Evolutionary conservation across 2,113 vertebrate species (phyloP), one percentile per base, ranked within the genome.

Genomic region (Tachycineta bicolor): DNA sequence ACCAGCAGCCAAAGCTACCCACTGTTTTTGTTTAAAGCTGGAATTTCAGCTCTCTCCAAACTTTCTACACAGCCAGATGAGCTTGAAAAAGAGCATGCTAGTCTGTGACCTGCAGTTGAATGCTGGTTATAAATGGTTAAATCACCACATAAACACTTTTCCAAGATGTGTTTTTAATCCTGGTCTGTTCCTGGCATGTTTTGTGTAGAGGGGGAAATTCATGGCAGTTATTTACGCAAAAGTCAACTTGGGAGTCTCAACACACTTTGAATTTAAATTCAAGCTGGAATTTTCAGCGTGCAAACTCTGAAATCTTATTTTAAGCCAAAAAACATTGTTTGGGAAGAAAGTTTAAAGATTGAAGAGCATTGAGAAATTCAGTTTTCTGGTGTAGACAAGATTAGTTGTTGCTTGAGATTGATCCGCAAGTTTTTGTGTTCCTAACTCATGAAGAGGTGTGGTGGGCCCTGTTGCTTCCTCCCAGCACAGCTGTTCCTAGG

Each of bases 81-180:
- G 65, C 60, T 83, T 86, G 87, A 49, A 73, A 87, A 95, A 24
- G 47, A 78, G 22, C 56, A 8, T 41, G 34, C 58, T 58, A 59
- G 52, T 70, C 75, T 55, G 74, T 89, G 75, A 69, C 67, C 43
- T 85, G 25, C 65, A 69, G 17, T 7, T 92, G 62, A 83, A 50
- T 50, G 33, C 37, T 46, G 43, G 37, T 65, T 89, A 9, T 50
- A 77, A 90, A 41, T 50, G 34, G 74, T 94, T 80, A 83, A 96
- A 70, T 80, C 20, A 17, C 71, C 68, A 86, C 88, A 59, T 70
- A 63, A 94, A 88, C 90, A 58, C 37, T 90, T 90, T 83, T 76
- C n/a, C 46, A 90, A 73, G 85, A 41, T 1, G 1, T 47, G 16
- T 46, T 31, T 93, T 90, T 76, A 64, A 26, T 89, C 74, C 84